Percentiles rank a stretch among this genome's conserved stretches.
These are phyloP conservation scores for Siniperca undulata DNA, from an alignment of 2,797 vertebrate species.

Conservation along the genomic window DNA sequence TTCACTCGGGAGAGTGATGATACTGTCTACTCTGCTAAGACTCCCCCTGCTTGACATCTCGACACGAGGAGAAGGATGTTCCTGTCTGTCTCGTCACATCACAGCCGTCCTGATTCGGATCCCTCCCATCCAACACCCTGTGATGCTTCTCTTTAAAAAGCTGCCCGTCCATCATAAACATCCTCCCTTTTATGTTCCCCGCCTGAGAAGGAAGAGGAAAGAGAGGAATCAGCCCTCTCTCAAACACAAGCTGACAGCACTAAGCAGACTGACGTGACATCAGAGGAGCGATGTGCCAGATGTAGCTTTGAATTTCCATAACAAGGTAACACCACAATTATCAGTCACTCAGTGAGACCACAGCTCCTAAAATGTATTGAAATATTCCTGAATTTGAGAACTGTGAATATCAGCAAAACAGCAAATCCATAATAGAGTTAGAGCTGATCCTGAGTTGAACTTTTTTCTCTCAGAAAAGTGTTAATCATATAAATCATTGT, in stretches of 20 bases:
- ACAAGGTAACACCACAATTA: conserved; percentile 79
- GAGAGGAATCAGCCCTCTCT: conserved; percentile 79
- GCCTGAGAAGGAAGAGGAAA: conserved; percentile 76
- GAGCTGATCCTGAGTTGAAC: conserved; percentile 42
- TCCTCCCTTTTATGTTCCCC: conserved; percentile 82
- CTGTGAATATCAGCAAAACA: conserved; percentile 22
- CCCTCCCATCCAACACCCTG: conserved; percentile 82
- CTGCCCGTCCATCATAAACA: conserved; percentile 85
- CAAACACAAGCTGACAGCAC: conserved; percentile 80
- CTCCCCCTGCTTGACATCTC: conserved; percentile 80
- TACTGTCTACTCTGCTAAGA: conserved; percentile 81
- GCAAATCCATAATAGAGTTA: conserved; percentile 34
- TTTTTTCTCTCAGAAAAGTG: conserved; percentile 57
- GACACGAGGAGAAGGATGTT: conserved; percentile 84
- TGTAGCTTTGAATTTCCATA: conserved; percentile 76
- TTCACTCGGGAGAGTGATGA: conserved; percentile 78
- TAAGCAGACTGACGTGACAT: conserved; percentile 80
- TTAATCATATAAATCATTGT: conserved; percentile 73
- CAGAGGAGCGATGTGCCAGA: conserved; percentile 78
- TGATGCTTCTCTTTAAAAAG: conserved; percentile 84
- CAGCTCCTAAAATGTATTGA: conserved; percentile 54
- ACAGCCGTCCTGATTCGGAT: conserved; percentile 80
- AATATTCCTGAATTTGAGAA: conserved; percentile 49
- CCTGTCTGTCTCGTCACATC: conserved; percentile 87
- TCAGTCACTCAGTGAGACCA: conserved; percentile 73